phyloP scores from a whole-genome alignment of 2,888 invertebrate species.

The Oligia latruncula region DNA sequence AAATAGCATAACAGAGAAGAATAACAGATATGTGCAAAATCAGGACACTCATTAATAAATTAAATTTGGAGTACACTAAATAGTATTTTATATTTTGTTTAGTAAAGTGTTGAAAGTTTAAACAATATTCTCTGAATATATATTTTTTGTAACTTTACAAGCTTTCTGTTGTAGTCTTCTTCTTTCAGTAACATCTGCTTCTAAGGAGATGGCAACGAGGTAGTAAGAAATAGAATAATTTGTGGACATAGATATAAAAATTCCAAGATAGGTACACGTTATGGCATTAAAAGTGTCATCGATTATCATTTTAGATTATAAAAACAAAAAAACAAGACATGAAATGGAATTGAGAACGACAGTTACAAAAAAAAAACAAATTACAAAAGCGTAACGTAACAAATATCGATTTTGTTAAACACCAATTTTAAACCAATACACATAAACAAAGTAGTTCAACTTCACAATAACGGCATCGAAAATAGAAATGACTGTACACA shows the following conservation, averaged over 20 bases:
- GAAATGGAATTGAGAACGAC: neutral
- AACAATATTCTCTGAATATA: no score
- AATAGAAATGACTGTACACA: slow-evolving; percentile 11
- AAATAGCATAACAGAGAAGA: no score
- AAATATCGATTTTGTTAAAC: neutral
- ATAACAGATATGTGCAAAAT: no score
- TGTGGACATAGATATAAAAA: neutral
- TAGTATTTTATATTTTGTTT: no score
- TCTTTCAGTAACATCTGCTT: neutral
- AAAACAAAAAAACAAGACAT: neutral
- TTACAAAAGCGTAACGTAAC: neutral
- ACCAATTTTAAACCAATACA: neutral
- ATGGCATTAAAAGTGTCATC: neutral
- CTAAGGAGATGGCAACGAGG: neutral
- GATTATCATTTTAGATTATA: neutral
- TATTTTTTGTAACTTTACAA: no score
- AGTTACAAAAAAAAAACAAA: neutral
- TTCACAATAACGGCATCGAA: neutral
- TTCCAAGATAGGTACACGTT: neutral
- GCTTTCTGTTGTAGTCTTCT: no score
- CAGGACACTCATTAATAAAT: no score
- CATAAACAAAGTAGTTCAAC: neutral
- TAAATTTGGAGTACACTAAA: no score
- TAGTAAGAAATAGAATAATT: neutral
- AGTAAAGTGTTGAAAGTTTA: no score